Base-by-base conservation (phyloP, 2,888 invertebrate species). In the Petrolisthes manimaculis region DNA sequence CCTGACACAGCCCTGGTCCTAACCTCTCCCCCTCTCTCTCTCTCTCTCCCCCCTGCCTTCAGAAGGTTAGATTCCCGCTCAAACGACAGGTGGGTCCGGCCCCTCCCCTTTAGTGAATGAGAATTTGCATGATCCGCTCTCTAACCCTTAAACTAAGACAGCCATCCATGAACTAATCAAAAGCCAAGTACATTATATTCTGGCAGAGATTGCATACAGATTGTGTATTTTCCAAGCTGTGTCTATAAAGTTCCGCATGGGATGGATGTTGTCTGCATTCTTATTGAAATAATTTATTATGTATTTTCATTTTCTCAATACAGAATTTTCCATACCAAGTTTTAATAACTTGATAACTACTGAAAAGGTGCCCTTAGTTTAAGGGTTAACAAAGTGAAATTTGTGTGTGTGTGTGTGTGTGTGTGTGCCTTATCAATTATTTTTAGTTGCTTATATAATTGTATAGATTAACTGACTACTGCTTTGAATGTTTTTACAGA, bases 21-120 rank as follows among this genome's bases (percentile, higher is more conserved):
- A 88, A 88, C 88, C 88, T 84, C 75, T 71, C 55, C 83, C 87
- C 88, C 75, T 86, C 86, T 86, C 81, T 86, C 88, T 84, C 81
- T 86, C 86, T 86, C 74, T 86, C 71, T 80, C 71, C 54, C 84
- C 84, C 88, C 84, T 84, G 88, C 88, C 88, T 84, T 88, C 88
- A 88, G 88, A 88, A 88, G 88, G 84, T 88, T 88, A 88, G 88
- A 84, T 88, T 88, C 88, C 88, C 88, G 88, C 88, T 88, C 88
- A 88, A 88, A 84, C 80, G 88, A 88, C 88, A 88, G 88, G 88
- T 88, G 88, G 88, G 88, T 84, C 87, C 83, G 79, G 79, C 88
- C 88, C 88, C 86, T 61, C 71, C 71, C 71, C 21, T 79, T 81
- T 84, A 88, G 81, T 88, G 79, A 67, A 88, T 88, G 84, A 88